Percentiles rank a stretch among this genome's conserved stretches.
These are phyloP conservation scores for Seira sanloemensis DNA, from an alignment of 2,888 invertebrate genomes.

Conservation along the genomic window DNA sequence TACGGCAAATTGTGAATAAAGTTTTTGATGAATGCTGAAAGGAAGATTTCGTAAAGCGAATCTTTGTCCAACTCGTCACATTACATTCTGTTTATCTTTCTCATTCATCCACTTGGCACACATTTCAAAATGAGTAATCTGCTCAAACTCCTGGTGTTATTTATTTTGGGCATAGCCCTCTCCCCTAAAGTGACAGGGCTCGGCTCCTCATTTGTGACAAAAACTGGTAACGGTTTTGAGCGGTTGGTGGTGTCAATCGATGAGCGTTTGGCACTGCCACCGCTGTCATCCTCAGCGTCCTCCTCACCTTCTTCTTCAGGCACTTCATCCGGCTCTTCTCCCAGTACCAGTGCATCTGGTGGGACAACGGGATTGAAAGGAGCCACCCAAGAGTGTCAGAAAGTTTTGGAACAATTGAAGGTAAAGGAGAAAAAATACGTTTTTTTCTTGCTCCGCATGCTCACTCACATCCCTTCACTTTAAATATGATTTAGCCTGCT, in stretches of 20 bases:
- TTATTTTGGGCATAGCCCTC: conserved; percentile 61
- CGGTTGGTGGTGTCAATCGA: conserved; percentile 73
- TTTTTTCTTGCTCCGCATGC: conserved; percentile 15
- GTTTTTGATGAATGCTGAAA: not conserved
- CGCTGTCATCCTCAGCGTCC: conserved; percentile 48
- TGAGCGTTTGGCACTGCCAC: conserved; percentile 71
- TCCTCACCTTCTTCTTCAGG: conserved; percentile 53
- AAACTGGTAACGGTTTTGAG: conserved; percentile 73
- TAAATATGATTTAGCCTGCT: not conserved
- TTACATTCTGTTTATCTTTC: not conserved
- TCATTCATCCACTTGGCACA: conserved; percentile 8
- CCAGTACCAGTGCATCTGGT: conserved; percentile 46
- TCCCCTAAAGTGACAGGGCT: conserved; percentile 47
- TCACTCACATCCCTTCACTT: conserved; percentile 44
- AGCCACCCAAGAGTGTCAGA: conserved; percentile 73
- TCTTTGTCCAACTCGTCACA: conserved; percentile 2
- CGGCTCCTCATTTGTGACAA: conserved; percentile 72
- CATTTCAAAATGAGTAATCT: conserved; percentile 50
- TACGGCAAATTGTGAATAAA: conserved; percentile 4
- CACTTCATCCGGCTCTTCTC: conserved; percentile 42
- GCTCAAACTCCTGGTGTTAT: conserved; percentile 33
- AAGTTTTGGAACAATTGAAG: conserved; percentile 74
- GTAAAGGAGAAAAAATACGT: conserved; percentile 48
- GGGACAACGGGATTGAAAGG: conserved; percentile 70
- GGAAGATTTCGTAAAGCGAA: not conserved